Conservation (phyloP, 1,140 invertebrate genomes). For the Metopolophium dirhodum region DNA sequence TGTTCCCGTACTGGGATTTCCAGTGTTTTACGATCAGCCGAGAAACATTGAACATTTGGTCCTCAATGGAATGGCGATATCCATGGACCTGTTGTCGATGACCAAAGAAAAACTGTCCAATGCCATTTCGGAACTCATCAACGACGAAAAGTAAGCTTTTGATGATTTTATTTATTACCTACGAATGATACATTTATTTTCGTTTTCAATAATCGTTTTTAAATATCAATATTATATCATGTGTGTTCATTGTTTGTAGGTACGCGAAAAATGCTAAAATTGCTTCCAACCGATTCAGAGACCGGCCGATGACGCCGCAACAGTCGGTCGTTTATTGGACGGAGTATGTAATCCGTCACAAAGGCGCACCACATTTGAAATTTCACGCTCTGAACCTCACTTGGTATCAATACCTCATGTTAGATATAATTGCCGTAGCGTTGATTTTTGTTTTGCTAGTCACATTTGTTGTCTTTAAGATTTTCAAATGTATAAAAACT, state of each 20-base stretch:
- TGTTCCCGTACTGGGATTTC: constrained; percentile 73
- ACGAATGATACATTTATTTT: background rate
- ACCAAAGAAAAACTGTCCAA: constrained; percentile 59
- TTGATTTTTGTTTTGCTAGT: background rate
- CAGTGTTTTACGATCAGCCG: constrained; percentile 71
- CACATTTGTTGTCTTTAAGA: background rate
- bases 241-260: background rate
- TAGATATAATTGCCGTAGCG: constrained; percentile 63
- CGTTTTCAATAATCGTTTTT: no score
- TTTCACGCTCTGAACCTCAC: constrained; percentile 67
- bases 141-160: constrained; percentile 1
- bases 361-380: constrained; percentile 67
- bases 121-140: constrained; percentile 10
- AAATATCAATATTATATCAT: no score
- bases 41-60: constrained; percentile 62
- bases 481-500: background rate
- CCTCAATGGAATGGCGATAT: constrained; percentile 62
- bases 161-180: background rate
- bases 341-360: constrained; percentile 70
- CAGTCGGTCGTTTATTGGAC: constrained; percentile 70
- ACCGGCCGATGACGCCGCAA: constrained; percentile 63
- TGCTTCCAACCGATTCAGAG: constrained; percentile 57
- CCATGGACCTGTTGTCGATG: constrained; percentile 62
- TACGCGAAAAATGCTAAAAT: constrained; percentile 56
- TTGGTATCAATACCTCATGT: constrained; percentile 68